A percentile compares a stretch with the other conserved stretches of the same genome.
phyloP scores from a whole-genome alignment of 2,113 vertebrate genomes.

The Poeciliopsis prolifica region DNA sequence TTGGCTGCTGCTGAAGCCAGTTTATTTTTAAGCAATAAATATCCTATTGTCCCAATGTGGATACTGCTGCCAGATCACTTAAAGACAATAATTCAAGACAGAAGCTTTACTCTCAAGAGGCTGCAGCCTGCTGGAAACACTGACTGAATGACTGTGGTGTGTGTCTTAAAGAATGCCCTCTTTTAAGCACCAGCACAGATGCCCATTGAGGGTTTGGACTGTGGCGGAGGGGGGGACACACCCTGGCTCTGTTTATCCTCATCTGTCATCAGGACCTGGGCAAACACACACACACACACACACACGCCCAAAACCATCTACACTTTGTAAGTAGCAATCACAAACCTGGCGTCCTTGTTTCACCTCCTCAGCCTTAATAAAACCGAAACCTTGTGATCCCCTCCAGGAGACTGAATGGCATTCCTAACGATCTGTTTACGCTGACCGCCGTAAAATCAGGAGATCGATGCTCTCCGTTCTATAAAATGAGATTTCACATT shows the following conservation, averaged over 20 bases:
- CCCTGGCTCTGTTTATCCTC: conserved; percentile 57
- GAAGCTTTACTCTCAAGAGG: conserved; percentile 31
- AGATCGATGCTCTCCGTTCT: conserved; percentile 31
- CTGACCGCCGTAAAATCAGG: conserved; percentile 22
- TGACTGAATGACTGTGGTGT: conserved; percentile 18
- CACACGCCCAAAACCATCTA: neutral
- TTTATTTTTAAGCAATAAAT: neutral
- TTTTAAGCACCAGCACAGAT: conserved; percentile 67
- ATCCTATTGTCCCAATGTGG: conserved; percentile 3
- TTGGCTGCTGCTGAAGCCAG: neutral
- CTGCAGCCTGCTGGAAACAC: neutral
- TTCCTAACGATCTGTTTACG: conserved; percentile 32
- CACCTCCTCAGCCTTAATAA: conserved; percentile 5
- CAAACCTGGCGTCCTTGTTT: conserved; percentile 34
- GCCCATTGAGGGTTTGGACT: conserved; percentile 70
- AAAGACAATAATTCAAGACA: conserved; percentile 26
- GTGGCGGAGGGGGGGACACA: conserved; percentile 60
- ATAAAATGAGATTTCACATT: conserved; percentile 11
- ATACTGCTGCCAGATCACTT: neutral
- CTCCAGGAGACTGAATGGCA: conserved; percentile 6
- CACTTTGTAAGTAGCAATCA: conserved; percentile 16
- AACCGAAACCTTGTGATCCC: conserved; percentile 10
- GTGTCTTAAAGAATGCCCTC: conserved; percentile 57
- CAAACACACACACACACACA: conserved; percentile 26
- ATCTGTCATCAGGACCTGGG: conserved; percentile 16